phyloP scores from a whole-genome alignment of 2,113 vertebrate species.

The Carassius auratus region DNA sequence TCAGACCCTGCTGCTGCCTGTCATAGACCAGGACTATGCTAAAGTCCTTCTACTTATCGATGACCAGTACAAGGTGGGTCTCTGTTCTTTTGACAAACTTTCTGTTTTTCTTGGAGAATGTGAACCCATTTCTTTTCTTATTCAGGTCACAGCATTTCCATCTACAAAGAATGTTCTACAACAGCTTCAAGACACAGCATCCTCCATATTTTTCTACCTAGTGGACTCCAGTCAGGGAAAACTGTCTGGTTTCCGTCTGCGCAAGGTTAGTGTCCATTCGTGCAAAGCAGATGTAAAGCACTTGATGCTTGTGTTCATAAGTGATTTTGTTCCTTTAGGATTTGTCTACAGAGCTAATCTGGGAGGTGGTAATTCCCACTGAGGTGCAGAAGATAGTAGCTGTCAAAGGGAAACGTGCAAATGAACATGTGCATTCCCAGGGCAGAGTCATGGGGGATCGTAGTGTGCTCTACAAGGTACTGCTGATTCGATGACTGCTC shows the following conservation, averaged over 20 bases:
- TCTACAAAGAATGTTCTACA: conserved; percentile 91
- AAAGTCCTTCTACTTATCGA: conserved; percentile 92
- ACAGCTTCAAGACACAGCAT: conserved; percentile 88
- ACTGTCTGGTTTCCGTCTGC: conserved; percentile 88
- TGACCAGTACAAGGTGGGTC: conserved; percentile 89
- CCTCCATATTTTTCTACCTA: conserved; percentile 91
- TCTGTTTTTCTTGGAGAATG: background rate
- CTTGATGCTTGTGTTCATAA: background rate
- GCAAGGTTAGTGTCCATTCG: conserved; percentile 76
- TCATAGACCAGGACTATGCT: conserved; percentile 97
- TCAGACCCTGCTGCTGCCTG: conserved; percentile 88
- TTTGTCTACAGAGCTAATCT: conserved; percentile 87
- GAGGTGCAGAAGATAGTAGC: conserved; percentile 88
- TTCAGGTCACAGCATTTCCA: conserved; percentile 91
- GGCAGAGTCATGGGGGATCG: conserved; percentile 98
- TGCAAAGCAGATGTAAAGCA: background rate
- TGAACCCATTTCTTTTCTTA: background rate
- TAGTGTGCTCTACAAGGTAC: conserved; percentile 97
- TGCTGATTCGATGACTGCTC: background rate
- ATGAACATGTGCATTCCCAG: conserved; percentile 95
- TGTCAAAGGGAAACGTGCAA: conserved; percentile 90
- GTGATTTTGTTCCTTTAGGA: conserved; percentile 74
- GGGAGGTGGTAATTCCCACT: conserved; percentile 86
- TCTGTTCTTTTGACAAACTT: background rate
- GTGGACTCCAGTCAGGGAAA: conserved; percentile 85